Conservation (phyloP, 2,113 vertebrate genomes). For the Cricetomys ansorgei region DNA sequence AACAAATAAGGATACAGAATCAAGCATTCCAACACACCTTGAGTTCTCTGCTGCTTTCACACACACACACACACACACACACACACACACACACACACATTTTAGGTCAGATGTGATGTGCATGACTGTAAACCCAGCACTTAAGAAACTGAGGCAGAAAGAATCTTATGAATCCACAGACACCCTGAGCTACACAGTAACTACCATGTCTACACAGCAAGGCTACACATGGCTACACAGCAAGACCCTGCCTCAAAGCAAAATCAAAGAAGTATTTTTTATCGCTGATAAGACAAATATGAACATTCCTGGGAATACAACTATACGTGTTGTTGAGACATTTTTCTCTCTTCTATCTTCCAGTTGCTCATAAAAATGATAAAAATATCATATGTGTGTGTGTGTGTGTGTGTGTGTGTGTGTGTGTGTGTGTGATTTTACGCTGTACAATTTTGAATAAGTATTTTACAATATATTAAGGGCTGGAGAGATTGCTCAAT, state of each 20-base stretch:
- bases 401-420: no score
- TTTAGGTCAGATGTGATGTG: not conserved
- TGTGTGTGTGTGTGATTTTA: not conserved
- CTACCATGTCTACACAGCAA: not conserved
- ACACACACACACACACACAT: no score
- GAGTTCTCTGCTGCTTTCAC: not conserved
- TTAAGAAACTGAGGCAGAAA: not conserved
- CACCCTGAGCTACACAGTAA: not conserved
- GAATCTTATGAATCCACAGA: not conserved
- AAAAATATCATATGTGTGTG: no score
- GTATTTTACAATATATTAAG: not conserved
- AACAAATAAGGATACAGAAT: not conserved
- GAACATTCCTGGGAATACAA: not conserved
- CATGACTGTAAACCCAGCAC: not conserved
- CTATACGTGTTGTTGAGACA: not conserved
- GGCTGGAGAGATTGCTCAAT: not conserved
- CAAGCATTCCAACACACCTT: not conserved
- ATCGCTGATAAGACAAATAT: conserved; percentile 22
- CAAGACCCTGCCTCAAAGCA: not conserved
- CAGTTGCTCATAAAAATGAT: not conserved
- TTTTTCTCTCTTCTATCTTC: conserved; percentile 10
- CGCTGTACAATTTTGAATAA: not conserved
- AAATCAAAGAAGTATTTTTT: not conserved
- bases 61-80: no score
- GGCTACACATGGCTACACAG: not conserved